Base-by-base conservation (phyloP, 2,888 invertebrate genomes). In the Hemithea aestivaria region DNA sequence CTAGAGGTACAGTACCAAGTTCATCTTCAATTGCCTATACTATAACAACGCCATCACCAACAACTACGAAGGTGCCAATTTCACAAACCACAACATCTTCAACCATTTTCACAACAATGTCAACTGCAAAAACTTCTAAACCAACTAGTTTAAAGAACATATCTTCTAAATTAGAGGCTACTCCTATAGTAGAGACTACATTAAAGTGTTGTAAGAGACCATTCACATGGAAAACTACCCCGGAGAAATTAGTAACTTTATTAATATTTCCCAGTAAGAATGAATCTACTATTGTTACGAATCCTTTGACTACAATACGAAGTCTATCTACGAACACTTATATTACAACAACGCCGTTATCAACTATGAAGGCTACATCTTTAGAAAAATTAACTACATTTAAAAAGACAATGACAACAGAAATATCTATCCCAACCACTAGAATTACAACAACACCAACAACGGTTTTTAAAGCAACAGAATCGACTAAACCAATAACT, bases 161-260 rank as follows among this genome's bases (percentile, higher is more conserved):
- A n/a, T n/a, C n/a, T n/a, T n/a, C n/a, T n/a, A n/a, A n/a, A n/a
- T n/a, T n/a, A n/a, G n/a, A n/a, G n/a, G n/a, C n/a, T n/a, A 7
- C 16, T 16, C 16, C 9, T 6, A 30, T 5, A 28, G 28, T 27
- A 25, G 25, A 35, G 20, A 40, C 26, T 4, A 23, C 25, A 20
- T 20, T 11, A 44, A 35, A 35, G 7, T 58, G 54, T 31, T 62
- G 60, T 36, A 35, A 60, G 10, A 53, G 55, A 45, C 58, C 62
- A 20, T 36, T 37, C 24, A 57, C 49, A 35, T 62, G 58, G 60
- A 49, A 56, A 27, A 57, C 56, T 1, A 56, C 56, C 4, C 43
- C 35, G 23, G 45, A 47, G 27, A 29, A 11, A 28, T 27, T 29
- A 21, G 8, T 9, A 4, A 4, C 16, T 16, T 4, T 16, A 16